Evolutionary conservation across 2,797 vertebrate species (phyloP), one percentile per base, ranked within the genome.

Genomic region (Danio kyathit): DNA sequence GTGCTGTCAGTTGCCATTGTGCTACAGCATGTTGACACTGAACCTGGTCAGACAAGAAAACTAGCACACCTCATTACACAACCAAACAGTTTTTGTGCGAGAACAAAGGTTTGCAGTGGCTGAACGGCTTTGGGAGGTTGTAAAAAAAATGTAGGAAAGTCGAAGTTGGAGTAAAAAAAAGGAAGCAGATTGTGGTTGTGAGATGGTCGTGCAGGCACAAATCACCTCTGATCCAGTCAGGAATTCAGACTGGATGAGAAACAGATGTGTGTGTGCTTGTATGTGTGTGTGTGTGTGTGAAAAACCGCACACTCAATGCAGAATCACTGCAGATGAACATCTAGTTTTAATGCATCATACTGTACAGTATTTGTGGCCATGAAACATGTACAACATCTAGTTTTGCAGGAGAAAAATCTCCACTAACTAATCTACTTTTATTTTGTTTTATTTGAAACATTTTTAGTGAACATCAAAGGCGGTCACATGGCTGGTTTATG

Each of bases 181-280:
- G 89, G 90, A 87, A 90, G 65, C 76, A 48, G 82, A 61, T 86
- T 83, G 84, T 82, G 77, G 82, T 83, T 84, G 60, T 79, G 84
- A 89, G 88, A 90, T 88, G 88, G 88, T 92, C 88, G 75, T 52
- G 64, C 78, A 44, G 65, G 63, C 72, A 63, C 80, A 86, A 88
- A 85, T 66, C 79, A 65, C 63, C 74, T 60, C 46, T 54, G 41
- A 64, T 75, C 74, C 65, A 75, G 69, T 59, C 54, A 82, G 54
- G 65, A 80, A 80, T 84, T 74, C 82, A 6, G 44, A 6, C 38
- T 67, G 61, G 57, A 92, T 70, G 61, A 88, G 85, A 86, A 87
- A 86, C 92, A 93, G 90, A 90, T 92, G 90, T 88, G 85, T 29
- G 69, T 72, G 17, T 52, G 21, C 17, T 49, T 92, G 90, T 87